Base-by-base conservation (phyloP, 2,797 vertebrate species). In the Nannoperca obscura region DNA sequence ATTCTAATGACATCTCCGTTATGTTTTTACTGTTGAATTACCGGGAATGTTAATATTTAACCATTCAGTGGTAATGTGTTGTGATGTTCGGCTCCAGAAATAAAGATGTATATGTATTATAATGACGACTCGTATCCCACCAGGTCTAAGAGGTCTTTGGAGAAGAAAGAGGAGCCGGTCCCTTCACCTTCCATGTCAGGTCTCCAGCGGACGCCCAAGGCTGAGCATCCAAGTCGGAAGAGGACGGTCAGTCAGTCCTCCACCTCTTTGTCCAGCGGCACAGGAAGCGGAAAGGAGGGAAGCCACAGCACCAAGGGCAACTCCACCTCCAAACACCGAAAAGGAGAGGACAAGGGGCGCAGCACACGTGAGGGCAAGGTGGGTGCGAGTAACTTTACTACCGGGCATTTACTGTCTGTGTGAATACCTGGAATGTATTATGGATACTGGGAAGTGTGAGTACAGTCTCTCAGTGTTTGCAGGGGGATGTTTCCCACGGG, bases 171-270 rank as follows among this genome's bases (percentile, higher is more conserved):
- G 89, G 97, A 99, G 86, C 95, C 96, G 1, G 95, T 96, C 2
- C 97, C 97, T 0, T 99, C 98, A 76, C 97, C 98, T n/a, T 97
- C 96, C 77, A 96, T 97, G 30, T 91, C 95, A 0, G 93, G 91
- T 63, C 93, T 94, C 61, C 96, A 97, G 93, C 97, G 98, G 84
- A 97, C 97, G 4, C 88, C 96, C 36, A 98, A 98, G 92, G 91
- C 95, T 0, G 98, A 99, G 11, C 97, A 98, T 6, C 88, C 95
- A 32, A 96, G 96, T 61, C 94, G 98, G 52, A 99, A 98, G 93
- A 96, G 97, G 92, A 99, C 97, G 0, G 91, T 95, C 81, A 99
- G 97, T 89, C 98, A 98, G 76, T 98, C 97, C 0, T 99, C 98
- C 14, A 96, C 95, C 57, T 94, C 98, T 1, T 93, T 98, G 83